These are phyloP conservation scores for Hypocryptadius cinnamomeus DNA, from an alignment of 2,113 vertebrate species.

Conservation along the genomic window DNA sequence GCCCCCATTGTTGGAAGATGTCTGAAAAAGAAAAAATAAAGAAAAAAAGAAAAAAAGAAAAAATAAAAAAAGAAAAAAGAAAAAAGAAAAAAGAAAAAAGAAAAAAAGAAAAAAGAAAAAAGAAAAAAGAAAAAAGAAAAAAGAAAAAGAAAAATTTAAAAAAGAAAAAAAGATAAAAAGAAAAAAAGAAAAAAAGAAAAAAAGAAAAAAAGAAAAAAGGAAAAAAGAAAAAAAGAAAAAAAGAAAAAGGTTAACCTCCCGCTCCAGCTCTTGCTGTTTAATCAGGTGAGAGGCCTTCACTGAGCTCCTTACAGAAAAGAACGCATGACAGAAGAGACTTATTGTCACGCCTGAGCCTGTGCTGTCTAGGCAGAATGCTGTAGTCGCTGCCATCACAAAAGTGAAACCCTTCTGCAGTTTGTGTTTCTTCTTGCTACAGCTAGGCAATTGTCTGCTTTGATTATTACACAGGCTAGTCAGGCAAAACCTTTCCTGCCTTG, in stretches of 20 bases:
- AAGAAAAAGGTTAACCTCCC: accelerated
- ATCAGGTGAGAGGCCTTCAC: not conserved
- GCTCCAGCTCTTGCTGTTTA: not conserved
- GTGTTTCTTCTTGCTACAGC: not conserved
- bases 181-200: not conserved
- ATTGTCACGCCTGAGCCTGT: not conserved
- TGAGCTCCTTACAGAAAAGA: not conserved
- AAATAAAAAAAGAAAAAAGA: accelerated
- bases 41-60: accelerated
- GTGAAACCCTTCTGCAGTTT: not conserved
- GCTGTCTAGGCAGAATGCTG: not conserved
- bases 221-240: not conserved
- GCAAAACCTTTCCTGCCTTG: not conserved
- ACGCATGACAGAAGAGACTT: not conserved
- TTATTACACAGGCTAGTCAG: not conserved
- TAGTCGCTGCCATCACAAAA: not conserved
- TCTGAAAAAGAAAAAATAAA: not conserved
- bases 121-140: accelerated
- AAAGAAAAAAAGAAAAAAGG: accelerated
- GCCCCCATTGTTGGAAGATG: not conserved
- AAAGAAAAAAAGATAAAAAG: accelerated
- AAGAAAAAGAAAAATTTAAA: not conserved
- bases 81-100: accelerated
- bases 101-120: too few species aligned
- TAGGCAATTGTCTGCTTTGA: not conserved